Conservation (phyloP, 2,888 invertebrate species). For the Limnephilus marmoratus region DNA sequence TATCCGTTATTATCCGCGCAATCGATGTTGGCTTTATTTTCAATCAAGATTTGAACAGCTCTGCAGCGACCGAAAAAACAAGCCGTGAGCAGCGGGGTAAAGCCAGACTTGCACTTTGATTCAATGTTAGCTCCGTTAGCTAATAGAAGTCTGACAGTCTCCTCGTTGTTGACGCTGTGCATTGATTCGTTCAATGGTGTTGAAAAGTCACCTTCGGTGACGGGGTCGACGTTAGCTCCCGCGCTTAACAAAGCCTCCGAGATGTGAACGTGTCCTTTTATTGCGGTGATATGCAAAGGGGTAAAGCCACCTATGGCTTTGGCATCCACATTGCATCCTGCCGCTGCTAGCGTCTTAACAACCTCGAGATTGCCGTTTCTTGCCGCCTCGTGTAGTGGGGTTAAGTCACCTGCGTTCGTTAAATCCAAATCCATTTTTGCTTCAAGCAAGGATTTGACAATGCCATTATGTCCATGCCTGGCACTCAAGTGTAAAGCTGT, state of each 20-base stretch:
- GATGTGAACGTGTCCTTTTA: neutral
- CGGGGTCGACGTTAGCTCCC: neutral
- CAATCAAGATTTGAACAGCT: conserved; percentile 23
- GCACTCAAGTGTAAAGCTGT: conserved; percentile 3
- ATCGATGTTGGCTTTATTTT: neutral
- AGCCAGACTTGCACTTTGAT: neutral
- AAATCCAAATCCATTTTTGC: neutral
- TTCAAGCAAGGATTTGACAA: neutral
- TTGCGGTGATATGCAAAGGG: neutral
- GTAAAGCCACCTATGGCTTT: neutral
- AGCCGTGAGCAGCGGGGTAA: neutral
- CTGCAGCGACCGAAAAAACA: neutral
- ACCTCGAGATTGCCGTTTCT: neutral
- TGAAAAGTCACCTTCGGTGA: neutral
- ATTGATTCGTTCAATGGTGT: neutral
- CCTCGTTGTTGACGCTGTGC: neutral
- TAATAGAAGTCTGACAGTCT: neutral
- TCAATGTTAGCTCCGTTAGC: neutral
- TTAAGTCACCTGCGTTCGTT: neutral
- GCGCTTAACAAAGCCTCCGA: neutral
- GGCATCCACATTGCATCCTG: neutral
- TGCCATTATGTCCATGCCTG: neutral
- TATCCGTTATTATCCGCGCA: neutral
- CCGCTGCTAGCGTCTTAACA: neutral
- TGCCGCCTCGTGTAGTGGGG: conserved; percentile 3